phyloP scores from a whole-genome alignment of 92 coral and sea anemone species.

The Palythoa grandis region DNA sequence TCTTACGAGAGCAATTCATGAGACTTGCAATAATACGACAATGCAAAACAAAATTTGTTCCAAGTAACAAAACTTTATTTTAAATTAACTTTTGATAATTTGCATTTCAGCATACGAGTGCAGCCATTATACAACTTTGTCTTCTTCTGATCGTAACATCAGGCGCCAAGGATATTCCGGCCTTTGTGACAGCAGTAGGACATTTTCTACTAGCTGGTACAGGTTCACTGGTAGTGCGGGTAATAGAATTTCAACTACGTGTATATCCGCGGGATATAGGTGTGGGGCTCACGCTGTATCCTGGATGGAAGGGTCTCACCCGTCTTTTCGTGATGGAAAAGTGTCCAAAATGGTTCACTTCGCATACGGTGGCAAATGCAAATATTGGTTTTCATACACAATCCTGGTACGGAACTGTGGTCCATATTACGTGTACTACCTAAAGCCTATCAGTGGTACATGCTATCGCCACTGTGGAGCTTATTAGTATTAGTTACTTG shows the following conservation, averaged over 20 bases:
- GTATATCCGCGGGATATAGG: not conserved
- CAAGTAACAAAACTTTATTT: too few relatives aligned
- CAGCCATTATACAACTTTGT: not conserved
- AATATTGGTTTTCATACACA: not conserved
- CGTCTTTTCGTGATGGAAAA: not conserved
- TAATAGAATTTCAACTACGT: not conserved
- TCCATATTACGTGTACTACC: slow-evolving; percentile 9
- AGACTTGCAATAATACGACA: too few relatives aligned
- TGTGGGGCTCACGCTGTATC: not conserved
- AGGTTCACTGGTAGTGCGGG: not conserved
- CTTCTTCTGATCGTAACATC: not conserved
- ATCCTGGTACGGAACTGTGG: not conserved
- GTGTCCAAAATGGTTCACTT: slow-evolving; percentile 1
- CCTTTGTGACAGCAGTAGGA: not conserved
- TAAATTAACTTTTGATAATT: too few relatives aligned
- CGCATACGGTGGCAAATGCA: not conserved
- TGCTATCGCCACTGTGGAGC: slow-evolving; percentile 23
- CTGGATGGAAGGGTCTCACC: slow-evolving; percentile 5
- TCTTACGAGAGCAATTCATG: too few relatives aligned
- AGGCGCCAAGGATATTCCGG: not conserved
- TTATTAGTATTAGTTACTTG: not conserved
- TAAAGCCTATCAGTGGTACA: not conserved
- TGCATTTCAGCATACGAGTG: not conserved
- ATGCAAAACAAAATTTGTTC: too few relatives aligned
- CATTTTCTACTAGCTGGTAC: not conserved